Conservation (phyloP, 2,113 vertebrate genomes). For the Cryptomyrus ogoouensis region DNA sequence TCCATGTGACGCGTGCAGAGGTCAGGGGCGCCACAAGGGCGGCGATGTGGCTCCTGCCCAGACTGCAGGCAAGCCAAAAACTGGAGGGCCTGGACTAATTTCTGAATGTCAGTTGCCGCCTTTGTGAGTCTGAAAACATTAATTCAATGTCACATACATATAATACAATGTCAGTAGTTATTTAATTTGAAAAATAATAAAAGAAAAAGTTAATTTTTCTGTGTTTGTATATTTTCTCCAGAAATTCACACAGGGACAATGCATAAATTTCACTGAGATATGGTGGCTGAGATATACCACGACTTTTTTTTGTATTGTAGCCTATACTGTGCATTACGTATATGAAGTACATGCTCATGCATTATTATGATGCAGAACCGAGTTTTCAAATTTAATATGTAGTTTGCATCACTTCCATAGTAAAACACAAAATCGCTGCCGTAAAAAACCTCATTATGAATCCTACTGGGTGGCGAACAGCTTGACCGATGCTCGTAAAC, state of each 20-base stretch:
- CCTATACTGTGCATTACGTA: neutral
- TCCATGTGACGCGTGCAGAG: conserved; percentile 6
- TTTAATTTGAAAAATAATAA: neutral
- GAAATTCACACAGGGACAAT: neutral
- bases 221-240: neutral
- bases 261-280: neutral
- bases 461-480: neutral
- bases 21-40: conserved; percentile 1
- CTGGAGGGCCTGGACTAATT: neutral
- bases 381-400: neutral
- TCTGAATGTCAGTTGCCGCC: neutral
- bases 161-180: neutral
- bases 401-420: neutral
- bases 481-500: conserved; percentile 10
- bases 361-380: neutral
- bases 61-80: neutral
- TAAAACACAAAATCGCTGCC: neutral
- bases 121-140: neutral
- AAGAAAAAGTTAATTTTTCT: neutral
- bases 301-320: neutral
- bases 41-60: neutral
- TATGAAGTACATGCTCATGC: neutral
- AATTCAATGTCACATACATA: neutral
- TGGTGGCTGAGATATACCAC: neutral
- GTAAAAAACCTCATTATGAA: neutral